These are phyloP conservation scores for Standfussiana lucernea DNA, from an alignment of 2,888 invertebrate species.

Conservation along the genomic window DNA sequence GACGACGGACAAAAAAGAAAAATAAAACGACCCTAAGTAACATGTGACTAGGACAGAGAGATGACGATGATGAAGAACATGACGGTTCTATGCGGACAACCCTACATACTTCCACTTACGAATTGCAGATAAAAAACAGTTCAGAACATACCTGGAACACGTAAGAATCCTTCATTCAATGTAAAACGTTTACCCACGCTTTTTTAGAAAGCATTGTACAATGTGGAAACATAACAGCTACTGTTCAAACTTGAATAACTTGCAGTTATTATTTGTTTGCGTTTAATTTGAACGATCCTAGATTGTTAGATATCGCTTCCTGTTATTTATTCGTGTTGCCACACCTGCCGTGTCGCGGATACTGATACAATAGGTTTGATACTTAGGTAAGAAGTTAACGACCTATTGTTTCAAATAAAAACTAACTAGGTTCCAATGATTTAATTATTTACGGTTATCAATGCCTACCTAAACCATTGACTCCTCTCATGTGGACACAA, in stretches of 20 bases:
- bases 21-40: not conserved
- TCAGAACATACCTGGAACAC: conserved; percentile 59
- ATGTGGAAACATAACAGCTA: conserved; percentile 66
- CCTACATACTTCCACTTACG: conserved; percentile 53
- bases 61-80: not conserved
- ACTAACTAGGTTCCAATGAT: not conserved
- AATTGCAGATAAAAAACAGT: conserved; percentile 59
- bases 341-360: not conserved
- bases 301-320: conserved; percentile 38
- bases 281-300: conserved; percentile 36
- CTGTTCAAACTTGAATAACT: conserved; percentile 65
- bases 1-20: not conserved
- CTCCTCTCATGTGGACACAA: not conserved
- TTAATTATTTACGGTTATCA: not conserved
- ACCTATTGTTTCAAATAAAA: not conserved
- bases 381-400: not conserved
- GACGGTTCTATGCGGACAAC: conserved; percentile 46
- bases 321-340: conserved; percentile 24
- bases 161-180: conserved; percentile 69
- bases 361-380: not conserved
- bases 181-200: conserved; percentile 72
- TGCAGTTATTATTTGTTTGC: conserved; percentile 58
- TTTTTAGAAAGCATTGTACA: conserved; percentile 74
- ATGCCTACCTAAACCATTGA: not conserved
- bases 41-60: no score